Conservation (phyloP, 2,888 invertebrate genomes). For the Cyclophora albipunctata region DNA sequence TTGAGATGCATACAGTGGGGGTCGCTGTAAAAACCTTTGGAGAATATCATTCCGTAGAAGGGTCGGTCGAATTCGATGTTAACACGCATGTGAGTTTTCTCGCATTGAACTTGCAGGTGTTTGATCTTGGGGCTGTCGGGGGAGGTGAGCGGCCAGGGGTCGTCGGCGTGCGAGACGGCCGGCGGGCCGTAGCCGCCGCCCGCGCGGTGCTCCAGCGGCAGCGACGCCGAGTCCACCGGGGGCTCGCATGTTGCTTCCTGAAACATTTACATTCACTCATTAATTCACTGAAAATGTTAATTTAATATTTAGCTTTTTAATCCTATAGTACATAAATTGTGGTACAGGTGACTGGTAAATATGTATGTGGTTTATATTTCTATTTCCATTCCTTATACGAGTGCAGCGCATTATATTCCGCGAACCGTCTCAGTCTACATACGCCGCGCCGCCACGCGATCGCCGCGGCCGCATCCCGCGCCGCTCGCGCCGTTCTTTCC, state of each 20-base stretch:
- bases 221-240: conserved; percentile 86
- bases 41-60: conserved; percentile 97
- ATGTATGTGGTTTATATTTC: too few relatives aligned
- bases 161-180: conserved; percentile 78
- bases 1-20: conserved; percentile 93
- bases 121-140: conserved; percentile 96
- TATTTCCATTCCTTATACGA: too few relatives aligned
- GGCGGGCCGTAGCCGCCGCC: conserved; percentile 86
- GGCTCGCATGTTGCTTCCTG: conserved; percentile 87
- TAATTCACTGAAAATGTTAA: neutral
- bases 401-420: conserved; percentile 9
- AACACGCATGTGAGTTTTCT: conserved; percentile 96
- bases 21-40: conserved; percentile 94
- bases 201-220: conserved; percentile 87
- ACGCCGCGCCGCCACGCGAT: conserved; percentile 41
- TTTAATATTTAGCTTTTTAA: neutral
- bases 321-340: too few relatives aligned
- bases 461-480: conserved; percentile 30
- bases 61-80: conserved; percentile 96
- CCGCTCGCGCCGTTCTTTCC: conserved; percentile 54
- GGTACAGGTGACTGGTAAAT: too few relatives aligned
- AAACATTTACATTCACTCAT: conserved; percentile 30
- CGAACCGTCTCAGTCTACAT: conserved; percentile 63
- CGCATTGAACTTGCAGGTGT: conserved; percentile 94
- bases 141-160: conserved; percentile 91